phyloP scores from a whole-genome alignment of 1,140 invertebrate species.

The Papilio polytes region DNA sequence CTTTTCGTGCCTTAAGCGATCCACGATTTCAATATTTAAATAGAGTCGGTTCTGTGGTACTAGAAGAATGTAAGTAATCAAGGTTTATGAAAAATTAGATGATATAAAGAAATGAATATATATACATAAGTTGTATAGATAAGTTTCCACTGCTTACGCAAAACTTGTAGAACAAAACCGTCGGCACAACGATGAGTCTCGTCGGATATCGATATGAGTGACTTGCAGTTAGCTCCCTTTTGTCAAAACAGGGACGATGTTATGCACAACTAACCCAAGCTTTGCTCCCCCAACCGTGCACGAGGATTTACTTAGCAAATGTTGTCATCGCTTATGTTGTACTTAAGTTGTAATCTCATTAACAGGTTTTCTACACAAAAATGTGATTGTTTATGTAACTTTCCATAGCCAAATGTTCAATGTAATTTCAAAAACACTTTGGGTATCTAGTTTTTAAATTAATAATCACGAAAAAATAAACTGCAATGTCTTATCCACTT shows the following conservation, averaged over 20 bases:
- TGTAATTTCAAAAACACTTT: too few species aligned
- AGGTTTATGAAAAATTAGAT: too few species aligned
- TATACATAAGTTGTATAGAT: too few species aligned
- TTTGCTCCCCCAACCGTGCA: conserved; percentile 46
- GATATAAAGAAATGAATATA: too few species aligned
- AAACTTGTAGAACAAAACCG: conserved; percentile 76
- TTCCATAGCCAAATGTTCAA: neutral
- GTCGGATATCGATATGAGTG: conserved; percentile 81
- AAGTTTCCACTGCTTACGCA: conserved; percentile 51
- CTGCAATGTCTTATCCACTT: neutral
- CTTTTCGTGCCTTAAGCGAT: too few species aligned
- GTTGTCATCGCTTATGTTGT: conserved; percentile 71
- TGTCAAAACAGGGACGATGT: conserved; percentile 58
- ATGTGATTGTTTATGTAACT: neutral
- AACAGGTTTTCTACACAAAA: neutral
- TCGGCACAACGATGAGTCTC: conserved; percentile 52
- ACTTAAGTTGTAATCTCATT: conserved; percentile 63
- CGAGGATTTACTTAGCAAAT: conserved; percentile 70
- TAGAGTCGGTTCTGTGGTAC: too few species aligned
- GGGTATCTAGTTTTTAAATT: too few species aligned
- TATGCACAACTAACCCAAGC: conserved; percentile 65
- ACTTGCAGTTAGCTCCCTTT: conserved; percentile 78
- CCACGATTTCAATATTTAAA: too few species aligned
- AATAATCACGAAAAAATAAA: neutral
- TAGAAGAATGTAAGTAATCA: too few species aligned